A percentile compares a stretch with the other conserved stretches of the same genome.
Conservation (phyloP, 2,113 vertebrate species). For the Mystacornis crossleyi region DNA sequence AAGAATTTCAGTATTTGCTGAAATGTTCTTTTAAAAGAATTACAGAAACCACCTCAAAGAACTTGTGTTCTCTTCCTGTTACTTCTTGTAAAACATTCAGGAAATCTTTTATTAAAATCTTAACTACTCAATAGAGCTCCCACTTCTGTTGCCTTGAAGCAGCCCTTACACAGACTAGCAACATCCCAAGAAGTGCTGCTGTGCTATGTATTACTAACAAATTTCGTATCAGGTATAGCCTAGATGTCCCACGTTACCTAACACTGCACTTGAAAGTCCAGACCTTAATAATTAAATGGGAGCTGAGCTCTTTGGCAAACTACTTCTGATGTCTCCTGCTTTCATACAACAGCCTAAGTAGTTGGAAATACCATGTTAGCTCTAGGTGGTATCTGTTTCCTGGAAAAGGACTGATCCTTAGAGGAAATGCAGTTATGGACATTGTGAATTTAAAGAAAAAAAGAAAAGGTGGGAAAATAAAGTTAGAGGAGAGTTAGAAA, state of each 20-base stretch:
- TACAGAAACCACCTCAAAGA: not conserved
- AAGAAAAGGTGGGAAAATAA: not conserved
- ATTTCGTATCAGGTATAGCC: not conserved
- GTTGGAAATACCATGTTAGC: not conserved
- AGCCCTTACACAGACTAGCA: not conserved
- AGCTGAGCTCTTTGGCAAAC: not conserved
- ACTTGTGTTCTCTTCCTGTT: not conserved
- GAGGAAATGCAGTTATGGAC: not conserved
- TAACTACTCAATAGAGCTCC: not conserved
- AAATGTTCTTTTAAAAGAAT: not conserved
- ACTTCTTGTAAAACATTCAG: not conserved
- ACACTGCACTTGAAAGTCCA: not conserved
- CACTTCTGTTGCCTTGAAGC: not conserved
- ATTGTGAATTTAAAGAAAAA: not conserved
- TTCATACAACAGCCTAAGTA: not conserved
- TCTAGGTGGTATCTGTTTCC: not conserved
- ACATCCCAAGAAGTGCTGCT: not conserved
- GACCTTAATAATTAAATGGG: not conserved
- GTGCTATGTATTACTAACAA: fast-evolving
- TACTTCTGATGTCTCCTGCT: not conserved
- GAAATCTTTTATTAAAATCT: not conserved
- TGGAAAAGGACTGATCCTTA: not conserved
- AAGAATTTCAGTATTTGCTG: not conserved
- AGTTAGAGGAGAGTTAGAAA: not conserved
- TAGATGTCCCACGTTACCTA: not conserved